Evolutionary conservation across 2,113 vertebrate genomes (phyloP).

Genomic region (Macquaria australasica): DNA sequence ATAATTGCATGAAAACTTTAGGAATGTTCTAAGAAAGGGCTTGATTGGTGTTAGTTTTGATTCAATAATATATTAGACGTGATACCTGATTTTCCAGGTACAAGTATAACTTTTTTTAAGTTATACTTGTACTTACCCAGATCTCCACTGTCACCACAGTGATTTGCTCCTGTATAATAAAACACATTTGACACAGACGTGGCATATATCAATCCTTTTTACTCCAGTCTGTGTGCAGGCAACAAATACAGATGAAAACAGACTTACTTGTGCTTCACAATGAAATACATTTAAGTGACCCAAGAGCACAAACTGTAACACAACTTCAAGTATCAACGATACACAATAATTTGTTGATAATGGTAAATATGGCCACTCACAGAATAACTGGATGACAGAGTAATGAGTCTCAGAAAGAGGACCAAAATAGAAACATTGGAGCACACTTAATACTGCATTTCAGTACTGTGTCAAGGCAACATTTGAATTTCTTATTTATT

Average conservation of each 20-base stretch:
- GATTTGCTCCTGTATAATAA: background rate
- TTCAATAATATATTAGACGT: background rate
- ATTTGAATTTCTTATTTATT: background rate
- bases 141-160: background rate
- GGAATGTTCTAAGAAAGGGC: background rate
- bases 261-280: constrained; percentile 12
- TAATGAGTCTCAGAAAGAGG: background rate
- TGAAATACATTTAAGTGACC: constrained; percentile 10
- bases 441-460: constrained; percentile 14
- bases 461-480: constrained; percentile 52
- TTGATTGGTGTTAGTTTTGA: background rate
- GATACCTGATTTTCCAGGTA: background rate
- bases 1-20: too few relatives aligned
- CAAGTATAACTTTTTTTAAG: background rate
- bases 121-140: background rate
- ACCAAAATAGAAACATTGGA: background rate
- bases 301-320: background rate
- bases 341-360: background rate
- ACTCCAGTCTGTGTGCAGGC: constrained; percentile 31
- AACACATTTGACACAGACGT: constrained; percentile 12
- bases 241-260: constrained; percentile 12
- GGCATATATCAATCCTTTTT: constrained; percentile 10
- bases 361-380: constrained; percentile 34
- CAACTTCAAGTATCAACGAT: background rate
- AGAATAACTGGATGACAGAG: background rate